Percentiles rank a stretch among this genome's conserved stretches.
Evolutionary conservation across 2,797 vertebrate genomes (phyloP).

Genomic region (Gymnoscopelus braueri): DNA sequence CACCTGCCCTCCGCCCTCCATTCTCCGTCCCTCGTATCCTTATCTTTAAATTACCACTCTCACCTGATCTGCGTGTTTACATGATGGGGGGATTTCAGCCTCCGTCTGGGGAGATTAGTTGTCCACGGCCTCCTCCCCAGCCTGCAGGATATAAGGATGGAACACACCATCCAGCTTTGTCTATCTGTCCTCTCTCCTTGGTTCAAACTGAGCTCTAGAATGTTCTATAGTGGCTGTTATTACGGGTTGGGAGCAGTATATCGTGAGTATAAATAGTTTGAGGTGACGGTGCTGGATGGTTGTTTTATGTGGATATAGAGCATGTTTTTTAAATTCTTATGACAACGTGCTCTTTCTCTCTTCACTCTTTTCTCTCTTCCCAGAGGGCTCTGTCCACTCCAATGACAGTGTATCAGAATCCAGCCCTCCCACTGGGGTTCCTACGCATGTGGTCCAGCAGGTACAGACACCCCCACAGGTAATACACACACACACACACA

Average conservation of each 20-base stretch:
- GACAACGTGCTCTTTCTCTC: conserved; percentile 27
- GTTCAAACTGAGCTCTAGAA: conserved; percentile 36
- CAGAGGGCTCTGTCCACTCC: conserved; percentile 88
- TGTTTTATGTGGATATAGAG: not conserved
- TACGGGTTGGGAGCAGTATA: conserved; percentile 73
- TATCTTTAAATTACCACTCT: conserved; percentile 60
- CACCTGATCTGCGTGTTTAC: conserved; percentile 83
- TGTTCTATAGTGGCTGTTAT: conserved; percentile 80
- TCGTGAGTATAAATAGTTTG: conserved; percentile 69
- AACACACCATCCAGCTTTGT: conserved; percentile 24
- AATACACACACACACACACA: conserved; percentile 41
- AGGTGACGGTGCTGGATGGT: not conserved
- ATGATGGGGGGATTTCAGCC: conserved; percentile 78
- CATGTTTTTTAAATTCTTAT: conserved; percentile 4
- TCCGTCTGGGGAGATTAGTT: conserved; percentile 86
- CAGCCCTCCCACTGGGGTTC: conserved; percentile 84
- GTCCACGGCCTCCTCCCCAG: conserved; percentile 81
- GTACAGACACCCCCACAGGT: conserved; percentile 88
- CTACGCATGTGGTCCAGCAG: conserved; percentile 90
- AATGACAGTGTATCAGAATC: conserved; percentile 89
- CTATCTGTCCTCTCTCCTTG: conserved; percentile 18
- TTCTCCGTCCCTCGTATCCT: conserved; percentile 33
- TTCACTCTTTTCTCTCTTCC: conserved; percentile 14
- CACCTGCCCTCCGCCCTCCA: not conserved
- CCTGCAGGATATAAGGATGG: conserved; percentile 74